These are phyloP conservation scores for Eudyptes chrysolophus DNA, from an alignment of 2,113 vertebrate species.

Conservation along the genomic window DNA sequence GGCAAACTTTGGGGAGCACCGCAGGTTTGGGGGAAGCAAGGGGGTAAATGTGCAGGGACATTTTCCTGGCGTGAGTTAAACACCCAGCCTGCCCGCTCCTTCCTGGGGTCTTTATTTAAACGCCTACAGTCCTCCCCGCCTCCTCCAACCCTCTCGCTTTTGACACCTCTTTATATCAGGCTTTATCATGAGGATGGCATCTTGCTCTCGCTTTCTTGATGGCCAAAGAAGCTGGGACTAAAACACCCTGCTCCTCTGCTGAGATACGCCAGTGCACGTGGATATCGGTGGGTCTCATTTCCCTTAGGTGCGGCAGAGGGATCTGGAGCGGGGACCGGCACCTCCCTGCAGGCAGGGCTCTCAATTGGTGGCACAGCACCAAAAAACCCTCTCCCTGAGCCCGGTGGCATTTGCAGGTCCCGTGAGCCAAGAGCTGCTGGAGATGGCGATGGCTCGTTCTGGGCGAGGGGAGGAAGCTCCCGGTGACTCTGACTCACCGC, in stretches of 20 bases:
- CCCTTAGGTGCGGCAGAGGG: neutral
- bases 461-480: conserved; percentile 55
- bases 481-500: conserved; percentile 54
- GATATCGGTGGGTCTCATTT: rapidly evolving
- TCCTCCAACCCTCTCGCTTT: neutral
- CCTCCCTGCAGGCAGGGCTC: neutral
- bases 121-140: neutral
- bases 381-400: conserved; percentile 23
- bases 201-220: neutral
- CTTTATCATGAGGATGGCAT: conserved; percentile 15
- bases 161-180: conserved; percentile 18
- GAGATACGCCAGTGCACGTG: rapidly evolving
- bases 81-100: neutral
- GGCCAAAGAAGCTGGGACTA: neutral
- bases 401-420: conserved; percentile 52
- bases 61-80: neutral
- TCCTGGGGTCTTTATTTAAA: neutral
- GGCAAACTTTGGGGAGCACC: neutral
- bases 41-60: rapidly evolving
- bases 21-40: neutral
- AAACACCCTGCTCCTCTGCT: neutral
- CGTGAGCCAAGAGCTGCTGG: conserved; percentile 55
- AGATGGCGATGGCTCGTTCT: neutral
- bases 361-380: neutral
- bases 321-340: neutral